A percentile compares a stretch with the other conserved stretches of the same genome.
Conservation (phyloP, 2,113 vertebrate species). For the Colius striatus region DNA sequence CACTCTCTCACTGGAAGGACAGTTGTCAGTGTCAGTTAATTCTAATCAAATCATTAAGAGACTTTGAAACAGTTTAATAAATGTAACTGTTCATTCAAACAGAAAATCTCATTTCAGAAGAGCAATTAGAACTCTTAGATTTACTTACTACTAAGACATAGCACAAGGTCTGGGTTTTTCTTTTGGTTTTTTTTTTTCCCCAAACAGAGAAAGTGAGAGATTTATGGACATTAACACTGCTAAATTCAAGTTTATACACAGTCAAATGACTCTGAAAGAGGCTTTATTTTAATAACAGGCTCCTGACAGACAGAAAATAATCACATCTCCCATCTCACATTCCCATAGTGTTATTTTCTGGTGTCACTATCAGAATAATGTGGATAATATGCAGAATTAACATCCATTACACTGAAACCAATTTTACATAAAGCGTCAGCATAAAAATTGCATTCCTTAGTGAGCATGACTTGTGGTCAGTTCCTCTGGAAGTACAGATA, state of each 20-base stretch:
- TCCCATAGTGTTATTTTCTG: not conserved
- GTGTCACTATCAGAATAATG: slow-evolving; percentile 9
- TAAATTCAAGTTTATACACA: not conserved
- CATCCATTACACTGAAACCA: not conserved
- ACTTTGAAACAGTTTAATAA: not conserved
- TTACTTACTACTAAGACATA: not conserved
- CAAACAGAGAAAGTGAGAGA: not conserved
- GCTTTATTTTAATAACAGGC: not conserved
- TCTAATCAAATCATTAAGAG: not conserved
- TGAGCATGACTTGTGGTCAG: not conserved
- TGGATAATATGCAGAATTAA: not conserved
- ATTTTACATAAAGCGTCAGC: not conserved
- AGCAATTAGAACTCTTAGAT: not conserved
- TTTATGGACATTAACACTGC: not conserved
- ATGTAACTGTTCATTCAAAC: not conserved
- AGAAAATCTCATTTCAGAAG: not conserved
- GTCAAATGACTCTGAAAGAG: not conserved
- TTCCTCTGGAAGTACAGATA: not conserved
- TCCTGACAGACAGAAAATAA: slow-evolving; percentile 3
- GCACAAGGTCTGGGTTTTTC: not conserved
- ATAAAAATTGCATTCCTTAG: not conserved
- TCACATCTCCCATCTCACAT: not conserved
- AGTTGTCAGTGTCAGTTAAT: not conserved
- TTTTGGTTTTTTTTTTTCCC: not conserved
- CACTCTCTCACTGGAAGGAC: not conserved